Conservation (phyloP, 2,888 invertebrate species). For the Rhabditoides inermis region DNA sequence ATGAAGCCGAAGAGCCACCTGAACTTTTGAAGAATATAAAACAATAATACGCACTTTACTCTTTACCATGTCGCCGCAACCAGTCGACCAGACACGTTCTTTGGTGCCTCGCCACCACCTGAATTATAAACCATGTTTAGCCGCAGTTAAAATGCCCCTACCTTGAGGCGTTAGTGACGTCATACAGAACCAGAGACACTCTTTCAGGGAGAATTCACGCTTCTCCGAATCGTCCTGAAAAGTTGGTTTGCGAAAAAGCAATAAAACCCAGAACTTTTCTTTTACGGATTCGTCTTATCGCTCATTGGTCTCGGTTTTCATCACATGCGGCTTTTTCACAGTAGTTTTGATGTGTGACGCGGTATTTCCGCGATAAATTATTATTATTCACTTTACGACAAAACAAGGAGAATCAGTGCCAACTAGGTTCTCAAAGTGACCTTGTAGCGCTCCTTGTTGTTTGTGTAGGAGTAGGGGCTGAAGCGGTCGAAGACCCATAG, state of each 20-base stretch:
- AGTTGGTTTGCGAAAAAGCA: not conserved
- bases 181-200: slow-evolving; percentile 98
- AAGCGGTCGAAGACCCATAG: slow-evolving; percentile 94
- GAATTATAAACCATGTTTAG: no score
- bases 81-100: slow-evolving; percentile 84
- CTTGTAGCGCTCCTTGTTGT: no score
- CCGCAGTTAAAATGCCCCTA: no score
- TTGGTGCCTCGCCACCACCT: slow-evolving; percentile 89
- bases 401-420: no score
- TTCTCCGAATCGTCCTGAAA: slow-evolving; percentile 60
- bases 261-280: slow-evolving; percentile 6
- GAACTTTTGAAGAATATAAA: no score
- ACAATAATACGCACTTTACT: slow-evolving; percentile 59
- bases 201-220: slow-evolving; percentile 84
- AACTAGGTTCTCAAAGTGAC: no score
- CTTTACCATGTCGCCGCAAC: slow-evolving; percentile 85
- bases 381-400: no score
- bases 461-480: slow-evolving; percentile 90
- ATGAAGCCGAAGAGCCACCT: slow-evolving; percentile 99
- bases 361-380: no score
- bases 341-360: no score
- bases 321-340: no score
- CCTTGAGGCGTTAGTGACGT: slow-evolving; percentile 84
- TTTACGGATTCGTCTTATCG: no score
- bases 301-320: no score